These are phyloP conservation scores for Rhegmatorhina hoffmannsi DNA, from an alignment of 2,113 vertebrate species.

Conservation along the genomic window DNA sequence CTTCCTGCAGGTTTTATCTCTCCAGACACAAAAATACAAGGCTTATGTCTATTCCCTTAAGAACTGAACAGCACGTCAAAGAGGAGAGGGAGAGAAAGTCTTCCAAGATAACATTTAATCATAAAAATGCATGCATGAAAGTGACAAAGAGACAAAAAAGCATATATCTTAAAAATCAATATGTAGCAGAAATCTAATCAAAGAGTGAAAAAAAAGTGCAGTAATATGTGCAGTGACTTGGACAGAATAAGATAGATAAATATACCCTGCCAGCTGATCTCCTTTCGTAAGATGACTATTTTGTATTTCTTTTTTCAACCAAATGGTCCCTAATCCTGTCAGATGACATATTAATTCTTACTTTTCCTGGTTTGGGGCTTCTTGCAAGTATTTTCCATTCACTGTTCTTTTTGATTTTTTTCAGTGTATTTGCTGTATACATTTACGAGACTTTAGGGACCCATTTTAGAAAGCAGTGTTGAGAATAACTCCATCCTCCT, in stretches of 20 bases:
- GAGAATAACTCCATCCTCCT: neutral
- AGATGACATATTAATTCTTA: neutral
- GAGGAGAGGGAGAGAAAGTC: neutral
- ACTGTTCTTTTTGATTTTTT: neutral
- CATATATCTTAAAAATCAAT: neutral
- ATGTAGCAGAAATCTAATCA: neutral
- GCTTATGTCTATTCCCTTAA: conserved; percentile 25
- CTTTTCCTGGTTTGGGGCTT: neutral
- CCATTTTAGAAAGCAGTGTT: neutral
- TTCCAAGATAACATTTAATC: conserved; percentile 22
- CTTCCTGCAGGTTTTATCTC: conserved; percentile 50
- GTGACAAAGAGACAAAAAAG: neutral
- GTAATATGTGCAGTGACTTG: neutral
- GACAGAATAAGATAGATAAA: neutral
- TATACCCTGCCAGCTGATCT: neutral
- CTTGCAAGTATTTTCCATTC: neutral
- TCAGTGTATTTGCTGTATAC: neutral
- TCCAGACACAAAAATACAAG: conserved; percentile 14
- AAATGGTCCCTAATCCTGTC: neutral
- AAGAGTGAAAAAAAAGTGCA: neutral
- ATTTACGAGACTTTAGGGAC: neutral
- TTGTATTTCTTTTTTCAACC: neutral
- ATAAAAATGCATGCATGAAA: neutral
- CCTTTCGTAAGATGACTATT: neutral
- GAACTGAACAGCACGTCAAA: neutral